Conservation (phyloP, 2,113 vertebrate species). For the Urocynchramus pylzowi region DNA sequence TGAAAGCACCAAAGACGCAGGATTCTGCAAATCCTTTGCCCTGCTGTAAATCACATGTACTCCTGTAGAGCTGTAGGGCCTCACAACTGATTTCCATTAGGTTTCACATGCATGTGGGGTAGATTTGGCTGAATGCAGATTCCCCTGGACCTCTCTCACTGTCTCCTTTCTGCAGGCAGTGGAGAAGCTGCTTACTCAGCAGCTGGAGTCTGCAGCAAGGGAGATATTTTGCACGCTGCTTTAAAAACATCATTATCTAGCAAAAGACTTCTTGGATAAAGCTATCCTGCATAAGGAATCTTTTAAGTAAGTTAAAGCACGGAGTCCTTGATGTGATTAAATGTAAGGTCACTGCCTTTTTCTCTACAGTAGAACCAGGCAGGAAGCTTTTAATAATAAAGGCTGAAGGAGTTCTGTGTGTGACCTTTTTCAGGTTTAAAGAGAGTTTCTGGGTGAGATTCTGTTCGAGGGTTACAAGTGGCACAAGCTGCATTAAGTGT, state of each 20-base stretch:
- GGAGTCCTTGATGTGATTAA: constrained; percentile 31
- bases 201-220: not conserved
- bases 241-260: not conserved
- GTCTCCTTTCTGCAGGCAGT: constrained; percentile 14
- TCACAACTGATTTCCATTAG: constrained; percentile 53
- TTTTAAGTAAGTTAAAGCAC: constrained; percentile 40
- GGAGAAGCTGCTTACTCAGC: constrained; percentile 61
- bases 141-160: not conserved
- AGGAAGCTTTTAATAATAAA: constrained; percentile 57
- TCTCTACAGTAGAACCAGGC: not conserved
- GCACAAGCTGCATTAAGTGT: not conserved
- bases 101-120: constrained; percentile 46
- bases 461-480: not conserved
- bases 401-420: not conserved
- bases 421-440: constrained; percentile 25
- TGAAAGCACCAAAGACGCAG: not conserved
- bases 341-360: constrained; percentile 36
- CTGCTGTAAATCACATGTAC: constrained; percentile 4
- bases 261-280: constrained; percentile 15
- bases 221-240: not conserved
- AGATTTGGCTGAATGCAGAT: constrained; percentile 54
- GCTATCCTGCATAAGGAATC: not conserved
- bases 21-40: not conserved
- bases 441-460: not conserved
- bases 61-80: not conserved